Evolutionary conservation across 2,888 invertebrate species (phyloP).

Genomic region (Coecobrya sp.): DNA sequence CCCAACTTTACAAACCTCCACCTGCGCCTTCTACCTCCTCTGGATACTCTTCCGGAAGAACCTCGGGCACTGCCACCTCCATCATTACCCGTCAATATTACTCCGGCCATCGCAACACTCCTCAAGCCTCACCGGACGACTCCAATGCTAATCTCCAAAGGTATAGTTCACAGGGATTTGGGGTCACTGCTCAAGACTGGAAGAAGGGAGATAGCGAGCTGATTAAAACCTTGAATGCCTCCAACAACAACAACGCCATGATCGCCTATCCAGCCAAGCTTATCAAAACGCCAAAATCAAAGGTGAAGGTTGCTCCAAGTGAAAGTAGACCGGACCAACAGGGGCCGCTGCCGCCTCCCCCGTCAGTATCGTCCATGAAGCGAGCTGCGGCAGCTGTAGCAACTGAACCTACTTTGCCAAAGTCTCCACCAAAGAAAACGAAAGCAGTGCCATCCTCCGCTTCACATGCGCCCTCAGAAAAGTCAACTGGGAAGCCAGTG

Average conservation of each 20-base stretch:
- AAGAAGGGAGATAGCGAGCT: neutral
- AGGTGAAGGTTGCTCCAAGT: neutral
- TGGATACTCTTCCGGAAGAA: neutral
- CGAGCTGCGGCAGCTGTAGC: neutral
- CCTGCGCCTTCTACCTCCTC: neutral
- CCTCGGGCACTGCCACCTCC: neutral
- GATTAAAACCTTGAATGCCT: neutral
- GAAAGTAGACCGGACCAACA: neutral
- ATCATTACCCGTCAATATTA: neutral
- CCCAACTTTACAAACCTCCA: neutral
- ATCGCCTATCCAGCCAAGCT: conserved; percentile 7
- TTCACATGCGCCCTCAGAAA: neutral
- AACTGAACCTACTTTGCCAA: no score
- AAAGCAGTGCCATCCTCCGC: no score
- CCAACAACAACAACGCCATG: neutral
- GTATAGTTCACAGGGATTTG: conserved; percentile 6
- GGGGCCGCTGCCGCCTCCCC: neutral
- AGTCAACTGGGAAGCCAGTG: no score
- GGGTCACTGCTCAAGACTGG: neutral
- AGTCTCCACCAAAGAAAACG: neutral
- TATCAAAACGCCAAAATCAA: neutral
- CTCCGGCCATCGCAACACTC: neutral
- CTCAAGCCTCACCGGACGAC: neutral
- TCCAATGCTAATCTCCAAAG: neutral
- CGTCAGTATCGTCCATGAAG: neutral